A percentile compares a stretch with the other conserved stretches of the same genome.
These are phyloP conservation scores for Trichogramma dendrolimi DNA, from an alignment of 2,888 invertebrate genomes.

Conservation along the genomic window DNA sequence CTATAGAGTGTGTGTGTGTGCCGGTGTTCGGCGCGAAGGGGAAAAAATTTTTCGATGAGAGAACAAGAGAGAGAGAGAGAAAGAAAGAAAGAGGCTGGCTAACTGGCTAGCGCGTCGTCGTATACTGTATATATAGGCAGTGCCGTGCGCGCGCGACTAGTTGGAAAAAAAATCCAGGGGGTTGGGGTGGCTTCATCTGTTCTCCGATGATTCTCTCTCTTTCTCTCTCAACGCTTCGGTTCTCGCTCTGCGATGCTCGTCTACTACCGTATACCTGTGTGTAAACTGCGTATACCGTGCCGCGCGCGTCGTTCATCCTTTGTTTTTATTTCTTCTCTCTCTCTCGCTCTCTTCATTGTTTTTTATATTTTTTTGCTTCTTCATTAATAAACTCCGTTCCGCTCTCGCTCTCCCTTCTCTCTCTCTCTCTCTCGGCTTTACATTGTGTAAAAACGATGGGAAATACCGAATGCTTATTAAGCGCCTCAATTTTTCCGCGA, in stretches of 20 bases:
- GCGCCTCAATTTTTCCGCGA: too few relatives aligned
- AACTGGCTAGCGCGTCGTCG: neutral
- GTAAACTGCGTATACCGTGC: too few relatives aligned
- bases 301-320: too few relatives aligned
- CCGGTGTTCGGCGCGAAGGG: too few relatives aligned
- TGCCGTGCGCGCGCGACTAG: too few relatives aligned
- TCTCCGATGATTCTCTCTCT: neutral
- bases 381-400: neutral
- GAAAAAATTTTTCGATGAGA: neutral
- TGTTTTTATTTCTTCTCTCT: too few relatives aligned
- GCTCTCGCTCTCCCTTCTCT: neutral
- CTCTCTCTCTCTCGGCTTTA: neutral
- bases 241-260: neutral
- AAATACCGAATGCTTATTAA: too few relatives aligned
- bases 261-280: too few relatives aligned
- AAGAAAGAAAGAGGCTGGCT: neutral
- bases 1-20: too few relatives aligned
- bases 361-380: neutral
- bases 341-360: neutral
- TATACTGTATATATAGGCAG: too few relatives aligned
- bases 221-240: neutral
- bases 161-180: neutral
- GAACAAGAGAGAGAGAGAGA: neutral
- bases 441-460: too few relatives aligned
- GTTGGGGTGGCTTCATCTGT: neutral